Evolutionary conservation across 2,113 vertebrate genomes (phyloP).

Genomic region (Ceyx melanurus): DNA sequence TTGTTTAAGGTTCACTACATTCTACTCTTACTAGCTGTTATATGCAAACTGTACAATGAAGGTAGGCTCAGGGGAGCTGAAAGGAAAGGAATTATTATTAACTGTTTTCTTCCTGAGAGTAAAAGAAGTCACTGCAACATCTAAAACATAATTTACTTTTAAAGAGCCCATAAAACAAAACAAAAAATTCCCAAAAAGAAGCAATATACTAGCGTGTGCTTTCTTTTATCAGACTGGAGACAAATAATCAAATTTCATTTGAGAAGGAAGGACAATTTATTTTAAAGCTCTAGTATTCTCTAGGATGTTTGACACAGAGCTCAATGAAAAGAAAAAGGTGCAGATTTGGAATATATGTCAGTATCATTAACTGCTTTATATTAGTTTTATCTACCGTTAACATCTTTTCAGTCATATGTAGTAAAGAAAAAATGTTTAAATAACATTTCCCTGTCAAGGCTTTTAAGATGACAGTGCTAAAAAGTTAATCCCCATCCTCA

Average conservation of each 20-base stretch:
- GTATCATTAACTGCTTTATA: slow-evolving; percentile 16
- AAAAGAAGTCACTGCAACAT: slow-evolving; percentile 29
- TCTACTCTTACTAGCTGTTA: slow-evolving; percentile 43
- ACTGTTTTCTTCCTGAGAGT: slow-evolving; percentile 50
- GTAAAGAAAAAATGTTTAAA: slow-evolving; percentile 14
- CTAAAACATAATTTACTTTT: slow-evolving; percentile 52
- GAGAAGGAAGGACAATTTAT: slow-evolving; percentile 14
- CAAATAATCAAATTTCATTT: slow-evolving; percentile 20
- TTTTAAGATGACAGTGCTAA: slow-evolving; percentile 54
- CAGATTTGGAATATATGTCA: background rate
- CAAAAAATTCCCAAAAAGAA: slow-evolving; percentile 31
- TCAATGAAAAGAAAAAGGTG: background rate
- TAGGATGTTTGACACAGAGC: slow-evolving; percentile 11
- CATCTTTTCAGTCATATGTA: slow-evolving; percentile 36
- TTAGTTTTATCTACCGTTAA: slow-evolving; percentile 30
- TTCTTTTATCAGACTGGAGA: slow-evolving; percentile 46
- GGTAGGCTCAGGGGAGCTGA: slow-evolving; percentile 45
- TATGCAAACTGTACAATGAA: slow-evolving; percentile 16
- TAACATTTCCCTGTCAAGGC: slow-evolving; percentile 45
- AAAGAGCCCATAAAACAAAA: slow-evolving; percentile 30
- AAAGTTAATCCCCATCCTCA: slow-evolving; percentile 47
- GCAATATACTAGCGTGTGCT: background rate
- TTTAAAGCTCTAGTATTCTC: background rate
- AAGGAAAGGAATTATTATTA: slow-evolving; percentile 61
- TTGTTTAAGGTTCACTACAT: slow-evolving; percentile 56